Base-by-base conservation (phyloP, 2,888 invertebrate species). In the Cylindroiulus punctatus region DNA sequence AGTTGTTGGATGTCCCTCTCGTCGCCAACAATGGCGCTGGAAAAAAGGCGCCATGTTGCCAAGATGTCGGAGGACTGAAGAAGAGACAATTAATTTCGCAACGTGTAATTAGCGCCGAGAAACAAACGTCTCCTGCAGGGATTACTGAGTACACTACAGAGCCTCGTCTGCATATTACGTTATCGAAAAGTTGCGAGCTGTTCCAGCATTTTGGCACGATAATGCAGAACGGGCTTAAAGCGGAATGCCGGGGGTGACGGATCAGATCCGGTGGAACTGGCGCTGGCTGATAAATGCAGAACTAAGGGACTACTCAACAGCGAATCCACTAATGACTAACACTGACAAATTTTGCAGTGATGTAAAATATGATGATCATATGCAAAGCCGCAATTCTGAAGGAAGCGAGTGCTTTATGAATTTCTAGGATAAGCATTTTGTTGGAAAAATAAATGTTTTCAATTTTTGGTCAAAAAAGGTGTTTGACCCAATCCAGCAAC, bases 131-230 rank as follows among this genome's bases (percentile, higher is more conserved):
- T 65, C 65, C 65, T 65, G 65, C 4, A 65, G 65, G 65, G 65
- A 65, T 65, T 65, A 65, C 52, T n/a, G 65, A 65, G 65, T 65
- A 65, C 65, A 65, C 65, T 65, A 19, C 65, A 65, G 65, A 65
- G 65, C 65, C 65, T 65, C 65, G 65, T 65, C 22, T 26, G 65
- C 65, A 26, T 65, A 65, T 26, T 26, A 26, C 65, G 65, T 65
- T 65, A 65, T 65, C 65, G 65, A 26, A 65, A 26, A 26, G 26
- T 65, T 65, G 65, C 19, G 65, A n/a, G 22, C n/a, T n/a, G n/a
- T 8, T 57, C 57, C 57, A 19, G 57, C 14, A 22, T 65, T 65
- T 65, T 65, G 65, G 65, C 65, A 22, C 65, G 65, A 10, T 65
- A 8, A 65, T 22, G 26, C 22, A 65, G 65, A 26, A 26, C 65